Evolutionary conservation across 2,113 vertebrate genomes (phyloP), one percentile per base, ranked within the genome.

Genomic region (Rhea pennata): DNA sequence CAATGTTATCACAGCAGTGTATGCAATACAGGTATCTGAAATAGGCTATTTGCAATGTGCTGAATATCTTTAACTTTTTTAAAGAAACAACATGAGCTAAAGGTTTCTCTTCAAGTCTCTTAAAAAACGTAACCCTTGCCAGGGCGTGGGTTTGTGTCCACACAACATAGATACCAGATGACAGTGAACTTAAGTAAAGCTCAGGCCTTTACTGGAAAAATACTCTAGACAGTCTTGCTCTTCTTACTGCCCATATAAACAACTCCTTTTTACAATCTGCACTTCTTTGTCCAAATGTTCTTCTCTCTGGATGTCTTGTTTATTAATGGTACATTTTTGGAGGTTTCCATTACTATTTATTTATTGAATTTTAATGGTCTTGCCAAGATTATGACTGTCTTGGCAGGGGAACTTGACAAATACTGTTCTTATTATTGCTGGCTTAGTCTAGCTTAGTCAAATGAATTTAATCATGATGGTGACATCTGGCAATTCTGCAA

Each of bases 401-500:
- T 92, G 84, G 66, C 87, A 91, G 20, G 3, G 40, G 6, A 2
- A 77, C 29, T 92, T 74, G n/a, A 87, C 79, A 93, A 86, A 93
- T 94, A 79, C 1, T 85, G 61, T 91, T 87, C 36, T 71, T 87
- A 17, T 13, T 79, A 12, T 77, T 74, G 15, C 46, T 93, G 72
- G 19, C 51, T 93, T 77, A 74, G 50, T 70, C 36, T 82, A 23
- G 36, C 8, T 83, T 69, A 73, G 11, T 40, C 40, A 69, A 48
- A 92, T 74, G 2, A 83, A 90, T 90, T 88, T 80, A 90, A 88
- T 93, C 10, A 71, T 59, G 31, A 77, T 51, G n/a, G 54, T 80
- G 92, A 80, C 90, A 90, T 96, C 44, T 94, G 92, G 88, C 71
- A 94, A 58, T 90, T 93, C 80, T 94, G 64, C 78, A 64, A 91